Evolutionary conservation across 2,113 vertebrate species (phyloP).

Genomic region (Origma solitaria): DNA sequence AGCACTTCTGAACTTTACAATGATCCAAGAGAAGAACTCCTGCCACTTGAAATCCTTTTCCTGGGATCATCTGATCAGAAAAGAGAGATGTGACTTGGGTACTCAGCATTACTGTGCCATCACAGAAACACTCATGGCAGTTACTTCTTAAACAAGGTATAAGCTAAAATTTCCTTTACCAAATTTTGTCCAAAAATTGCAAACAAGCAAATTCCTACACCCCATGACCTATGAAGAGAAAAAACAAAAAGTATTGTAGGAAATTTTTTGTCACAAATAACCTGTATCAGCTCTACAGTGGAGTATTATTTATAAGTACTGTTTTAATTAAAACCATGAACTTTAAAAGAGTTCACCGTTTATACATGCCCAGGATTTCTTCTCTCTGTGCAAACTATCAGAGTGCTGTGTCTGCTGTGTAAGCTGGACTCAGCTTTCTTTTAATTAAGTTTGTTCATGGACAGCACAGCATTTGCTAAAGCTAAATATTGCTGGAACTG

Average conservation of each 20-base stretch:
- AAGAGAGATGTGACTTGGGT: background rate
- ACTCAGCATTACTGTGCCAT: background rate
- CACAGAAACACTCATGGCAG: background rate
- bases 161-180: background rate
- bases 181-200: background rate
- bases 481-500: slow-evolving; percentile 2
- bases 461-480: slow-evolving; percentile 36
- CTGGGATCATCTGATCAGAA: background rate
- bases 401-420: background rate
- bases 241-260: background rate
- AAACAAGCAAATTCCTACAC: background rate
- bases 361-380: background rate
- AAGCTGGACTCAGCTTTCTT: slow-evolving; percentile 26
- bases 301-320: background rate
- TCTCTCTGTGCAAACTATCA: slow-evolving; percentile 21
- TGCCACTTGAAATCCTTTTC: background rate
- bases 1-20: background rate
- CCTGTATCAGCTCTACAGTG: background rate
- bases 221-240: background rate
- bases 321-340: slow-evolving; percentile 48
- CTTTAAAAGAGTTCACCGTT: slow-evolving; percentile 21
- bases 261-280: background rate
- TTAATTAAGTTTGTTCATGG: slow-evolving; percentile 50
- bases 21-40: background rate
- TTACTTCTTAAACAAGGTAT: background rate